Base-by-base conservation (phyloP, 2,888 invertebrate species). In the Panzeria rudis region DNA sequence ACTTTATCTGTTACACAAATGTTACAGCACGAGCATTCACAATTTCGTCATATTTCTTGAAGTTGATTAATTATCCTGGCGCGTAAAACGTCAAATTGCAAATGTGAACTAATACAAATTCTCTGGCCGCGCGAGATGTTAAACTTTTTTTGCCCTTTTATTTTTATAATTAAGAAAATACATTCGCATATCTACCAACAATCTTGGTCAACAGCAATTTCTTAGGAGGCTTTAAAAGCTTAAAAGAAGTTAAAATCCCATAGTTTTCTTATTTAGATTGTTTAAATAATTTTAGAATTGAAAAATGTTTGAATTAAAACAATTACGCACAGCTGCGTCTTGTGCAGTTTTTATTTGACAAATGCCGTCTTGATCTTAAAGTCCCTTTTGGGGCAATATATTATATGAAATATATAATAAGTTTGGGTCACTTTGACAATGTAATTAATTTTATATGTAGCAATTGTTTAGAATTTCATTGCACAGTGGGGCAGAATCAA, bases 11-110 rank as follows among this genome's bases (percentile, higher is more conserved):
- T 25, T 59, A 44, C 29, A 56, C 54, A 83, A 72, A 59, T 72
- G 72, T 72, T 83, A 72, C 71, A 64, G 38, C 23, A 54, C 29
- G 54, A 25, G 47, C 54, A 73, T 86, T 78, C 61, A 86, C 86
- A 87, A 88, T 89, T 89, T 89, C 90, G 89, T 88, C 87, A 88
- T 89, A 84, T 84, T 90, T 86, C 61, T 87, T 91, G 91, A 91
- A 91, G 91, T 91, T 91, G 91, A 91, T 91, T 90, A 87, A 87
- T 87, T 84, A 81, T 81, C 54, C 79, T 86, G 83, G 54, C 84
- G 85, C 87, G 80, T 38, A 82, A 87, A 83, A 82, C 64, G 75
- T 83, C 82, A 82, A 82, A 85, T 47, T 82, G 44, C 44, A 75
- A 71, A 82, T 79, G 56, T 75, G 62, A 75, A 81, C 64, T 73